A percentile compares a stretch with the other conserved stretches of the same genome.
Evolutionary conservation across 2,888 invertebrate genomes (phyloP).

Genomic region (Dicranocentrus wangi): DNA sequence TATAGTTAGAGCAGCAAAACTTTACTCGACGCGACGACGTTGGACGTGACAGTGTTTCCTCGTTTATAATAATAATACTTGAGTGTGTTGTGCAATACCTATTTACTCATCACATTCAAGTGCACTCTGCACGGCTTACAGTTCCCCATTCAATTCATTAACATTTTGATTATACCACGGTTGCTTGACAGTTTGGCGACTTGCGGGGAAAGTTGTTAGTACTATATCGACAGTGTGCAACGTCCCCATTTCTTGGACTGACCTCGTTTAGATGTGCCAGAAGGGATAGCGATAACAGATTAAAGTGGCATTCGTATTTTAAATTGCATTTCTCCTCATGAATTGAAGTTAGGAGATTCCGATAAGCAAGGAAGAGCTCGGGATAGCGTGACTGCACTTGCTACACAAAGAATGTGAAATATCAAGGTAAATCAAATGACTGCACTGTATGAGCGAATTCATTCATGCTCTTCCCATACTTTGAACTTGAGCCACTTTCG

Average conservation of each 20-base stretch:
- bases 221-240: constrained; percentile 48
- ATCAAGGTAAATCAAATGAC: constrained; percentile 58
- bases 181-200: constrained; percentile 17
- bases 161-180: not conserved
- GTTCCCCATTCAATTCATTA: constrained; percentile 9
- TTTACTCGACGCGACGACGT: too few species aligned
- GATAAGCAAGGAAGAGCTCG: constrained; percentile 9
- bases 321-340: constrained; percentile 39
- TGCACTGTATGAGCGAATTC: too few species aligned
- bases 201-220: constrained; percentile 21
- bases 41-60: constrained; percentile 29
- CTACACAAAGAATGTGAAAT: constrained; percentile 22
- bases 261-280: constrained; percentile 55
- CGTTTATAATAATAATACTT: constrained; percentile 7
- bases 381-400: constrained; percentile 50
- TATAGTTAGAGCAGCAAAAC: too few species aligned
- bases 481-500: constrained; percentile 60
- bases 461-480: constrained; percentile 47
- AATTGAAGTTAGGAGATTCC: constrained; percentile 33
- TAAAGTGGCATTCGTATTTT: too few species aligned
- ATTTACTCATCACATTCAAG: not conserved
- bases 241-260: constrained; percentile 51
- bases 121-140: not conserved
- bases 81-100: not conserved
- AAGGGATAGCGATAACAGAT: constrained; percentile 17